phyloP scores from a whole-genome alignment of 2,888 invertebrate species.

The Lasioglossum calceatum region DNA sequence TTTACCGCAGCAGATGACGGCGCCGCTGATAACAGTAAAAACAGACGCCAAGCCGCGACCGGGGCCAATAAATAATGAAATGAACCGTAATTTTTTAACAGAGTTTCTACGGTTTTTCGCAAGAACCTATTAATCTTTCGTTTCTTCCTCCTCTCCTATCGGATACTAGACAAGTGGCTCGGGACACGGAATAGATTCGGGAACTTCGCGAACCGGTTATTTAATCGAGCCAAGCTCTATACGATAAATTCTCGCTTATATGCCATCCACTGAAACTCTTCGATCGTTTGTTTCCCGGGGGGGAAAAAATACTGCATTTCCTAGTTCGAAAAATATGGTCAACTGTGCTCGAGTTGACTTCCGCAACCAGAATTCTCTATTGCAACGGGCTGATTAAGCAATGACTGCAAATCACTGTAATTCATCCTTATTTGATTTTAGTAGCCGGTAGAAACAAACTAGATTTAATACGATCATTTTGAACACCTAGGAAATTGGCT shows the following conservation, averaged over 20 bases:
- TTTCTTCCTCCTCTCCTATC: not conserved
- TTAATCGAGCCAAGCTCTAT: not conserved
- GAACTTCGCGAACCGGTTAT: not conserved
- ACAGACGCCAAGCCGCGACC: not conserved
- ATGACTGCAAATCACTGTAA: not conserved
- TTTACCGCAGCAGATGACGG: not conserved
- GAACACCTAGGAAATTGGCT: too few species aligned
- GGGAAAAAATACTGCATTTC: not conserved
- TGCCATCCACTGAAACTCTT: not conserved
- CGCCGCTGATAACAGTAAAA: slow-evolving; percentile 8
- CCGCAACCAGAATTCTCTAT: not conserved
- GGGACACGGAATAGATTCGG: not conserved
- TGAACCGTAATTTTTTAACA: slow-evolving; percentile 21
- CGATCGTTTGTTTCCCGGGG: not conserved
- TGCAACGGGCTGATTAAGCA: not conserved
- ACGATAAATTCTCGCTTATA: not conserved
- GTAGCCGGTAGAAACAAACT: too few species aligned
- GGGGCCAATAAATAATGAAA: slow-evolving; percentile 22
- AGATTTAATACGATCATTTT: too few species aligned
- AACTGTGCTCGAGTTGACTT: not conserved
- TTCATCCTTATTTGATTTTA: not conserved
- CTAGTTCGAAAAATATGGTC: not conserved
- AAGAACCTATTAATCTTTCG: slow-evolving; percentile 3
- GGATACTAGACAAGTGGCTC: not conserved
- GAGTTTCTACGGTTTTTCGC: not conserved